Conservation (phyloP, 2,797 vertebrate species). For the Carcharodon carcharias region DNA sequence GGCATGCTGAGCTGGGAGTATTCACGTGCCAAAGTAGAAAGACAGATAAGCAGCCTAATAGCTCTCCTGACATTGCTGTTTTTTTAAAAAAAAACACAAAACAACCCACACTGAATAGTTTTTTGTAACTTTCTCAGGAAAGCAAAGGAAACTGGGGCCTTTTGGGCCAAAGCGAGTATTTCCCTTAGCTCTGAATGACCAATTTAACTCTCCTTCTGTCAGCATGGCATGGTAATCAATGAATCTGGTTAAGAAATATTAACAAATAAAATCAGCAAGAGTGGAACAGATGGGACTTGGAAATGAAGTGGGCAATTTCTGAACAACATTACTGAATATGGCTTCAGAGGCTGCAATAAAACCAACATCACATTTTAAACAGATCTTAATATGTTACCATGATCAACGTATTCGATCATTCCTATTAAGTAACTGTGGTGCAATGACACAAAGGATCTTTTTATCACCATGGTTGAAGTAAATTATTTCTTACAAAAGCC, state of each 20-base stretch:
- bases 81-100: constrained; percentile 45
- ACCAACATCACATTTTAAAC: constrained; percentile 51
- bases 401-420: constrained; percentile 44
- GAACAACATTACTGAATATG: constrained; percentile 58
- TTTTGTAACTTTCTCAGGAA: constrained; percentile 48
- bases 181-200: constrained; percentile 63
- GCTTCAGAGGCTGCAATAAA: constrained; percentile 57
- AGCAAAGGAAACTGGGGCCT: constrained; percentile 46
- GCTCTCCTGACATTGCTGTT: constrained; percentile 67
- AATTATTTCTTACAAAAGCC: constrained; percentile 53
- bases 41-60: constrained; percentile 82
- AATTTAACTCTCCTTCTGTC: constrained; percentile 59
- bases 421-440: constrained; percentile 42
- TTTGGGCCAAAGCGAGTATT: constrained; percentile 55
- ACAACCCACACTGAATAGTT: constrained; percentile 45
- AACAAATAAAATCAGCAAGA: constrained; percentile 66
- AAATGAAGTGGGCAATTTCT: constrained; percentile 68
- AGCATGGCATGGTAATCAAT: constrained; percentile 58
- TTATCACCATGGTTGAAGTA: constrained; percentile 48
- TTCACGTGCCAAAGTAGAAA: constrained; percentile 62
- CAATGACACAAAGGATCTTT: constrained; percentile 48
- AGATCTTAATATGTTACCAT: constrained; percentile 48
- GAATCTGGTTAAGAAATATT: constrained; percentile 66
- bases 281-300: constrained; percentile 67
- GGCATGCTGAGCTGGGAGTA: constrained; percentile 67